Base-by-base conservation (phyloP, 2,888 invertebrate species). In the Ariolimax columbianus region DNA sequence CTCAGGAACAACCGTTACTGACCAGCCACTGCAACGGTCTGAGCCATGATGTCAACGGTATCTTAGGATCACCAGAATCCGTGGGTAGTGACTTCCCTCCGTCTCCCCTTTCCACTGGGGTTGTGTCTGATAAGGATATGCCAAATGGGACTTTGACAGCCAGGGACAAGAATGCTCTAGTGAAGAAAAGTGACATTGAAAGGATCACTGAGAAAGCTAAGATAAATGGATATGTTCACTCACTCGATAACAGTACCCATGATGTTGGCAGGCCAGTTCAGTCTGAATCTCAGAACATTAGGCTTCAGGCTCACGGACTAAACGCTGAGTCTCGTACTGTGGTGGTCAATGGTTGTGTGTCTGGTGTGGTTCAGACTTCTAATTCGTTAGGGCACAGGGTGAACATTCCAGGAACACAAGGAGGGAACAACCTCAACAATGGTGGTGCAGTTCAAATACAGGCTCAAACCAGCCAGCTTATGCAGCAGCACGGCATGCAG, bases 51-150 rank as follows among this genome's bases (percentile, higher is more conserved):
- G 63, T 70, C 3, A 87, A 87, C 30, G 86, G 86, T 9, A 79
- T 83, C 38, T 77, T 86, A 77, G 86, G 83, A 38, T 87, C 84
- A 30, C 87, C 87, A 11, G 87, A 87, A 26, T 87, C 87, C 17
- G 66, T 81, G 33, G 82, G 83, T 36, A 86, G 77, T 72, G 87
- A 87, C 68, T 66, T 85, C 26, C 87, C 87, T 40, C 87, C 86
- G 14, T 86, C 87, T 14, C 87, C 87, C 11, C 77, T 85, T 80
- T 83, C 83, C 30, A 55, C 33, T 51, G 80, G 75, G 2, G 38
- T 75, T 30, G 36, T 33, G 33, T 68, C 63, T 26, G 86, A 86
- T 30, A 77, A 83, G n/a, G 84, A 84, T 63, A 17, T 86, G 19
- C 77, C 30, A 4, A 87, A 86, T 66, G 87, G 87, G 23, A 77